A percentile compares a stretch with the other conserved stretches of the same genome.
These are phyloP conservation scores for Idaea aversata DNA, from an alignment of 2,888 invertebrate species.

Conservation along the genomic window DNA sequence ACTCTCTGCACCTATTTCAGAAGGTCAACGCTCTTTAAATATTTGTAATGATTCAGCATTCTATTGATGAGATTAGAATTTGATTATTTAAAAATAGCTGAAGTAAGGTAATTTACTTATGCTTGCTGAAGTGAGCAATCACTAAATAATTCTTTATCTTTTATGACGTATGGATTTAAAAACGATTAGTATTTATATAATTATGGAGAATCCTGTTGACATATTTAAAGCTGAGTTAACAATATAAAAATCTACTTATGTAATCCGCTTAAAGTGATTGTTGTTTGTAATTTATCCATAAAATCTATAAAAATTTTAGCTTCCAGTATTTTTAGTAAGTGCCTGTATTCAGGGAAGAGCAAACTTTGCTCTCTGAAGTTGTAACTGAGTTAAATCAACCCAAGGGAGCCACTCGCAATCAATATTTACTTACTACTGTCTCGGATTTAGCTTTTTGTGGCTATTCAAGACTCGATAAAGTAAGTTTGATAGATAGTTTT, in stretches of 20 bases:
- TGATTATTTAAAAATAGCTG: constrained; percentile 11
- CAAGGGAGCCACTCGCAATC: constrained; percentile 52
- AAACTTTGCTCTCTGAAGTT: constrained; percentile 75
- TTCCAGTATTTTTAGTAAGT: background rate
- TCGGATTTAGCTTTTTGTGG: constrained; percentile 15
- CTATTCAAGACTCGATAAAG: background rate
- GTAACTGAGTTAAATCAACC: constrained; percentile 70
- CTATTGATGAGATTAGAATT: constrained; percentile 9
- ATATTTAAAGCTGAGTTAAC: background rate
- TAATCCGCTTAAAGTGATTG: no score
- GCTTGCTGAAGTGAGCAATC: constrained; percentile 14
- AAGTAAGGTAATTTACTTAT: background rate
- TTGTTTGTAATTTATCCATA: background rate
- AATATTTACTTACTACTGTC: constrained; percentile 52
- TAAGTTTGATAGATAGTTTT: background rate
- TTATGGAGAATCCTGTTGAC: background rate
- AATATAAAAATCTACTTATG: no score
- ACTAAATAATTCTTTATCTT: background rate
- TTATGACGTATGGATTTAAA: background rate
- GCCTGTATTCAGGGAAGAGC: constrained; percentile 27
- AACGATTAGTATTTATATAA: background rate
- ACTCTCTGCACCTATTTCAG: constrained; percentile 58
- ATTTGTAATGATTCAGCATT: constrained; percentile 17
- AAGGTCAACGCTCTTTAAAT: constrained; percentile 40
- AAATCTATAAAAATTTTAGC: background rate